A percentile compares a stretch with the other conserved stretches of the same genome.
Evolutionary conservation across 2,888 invertebrate species (phyloP).

Genomic region (Pseudanteris insignis): DNA sequence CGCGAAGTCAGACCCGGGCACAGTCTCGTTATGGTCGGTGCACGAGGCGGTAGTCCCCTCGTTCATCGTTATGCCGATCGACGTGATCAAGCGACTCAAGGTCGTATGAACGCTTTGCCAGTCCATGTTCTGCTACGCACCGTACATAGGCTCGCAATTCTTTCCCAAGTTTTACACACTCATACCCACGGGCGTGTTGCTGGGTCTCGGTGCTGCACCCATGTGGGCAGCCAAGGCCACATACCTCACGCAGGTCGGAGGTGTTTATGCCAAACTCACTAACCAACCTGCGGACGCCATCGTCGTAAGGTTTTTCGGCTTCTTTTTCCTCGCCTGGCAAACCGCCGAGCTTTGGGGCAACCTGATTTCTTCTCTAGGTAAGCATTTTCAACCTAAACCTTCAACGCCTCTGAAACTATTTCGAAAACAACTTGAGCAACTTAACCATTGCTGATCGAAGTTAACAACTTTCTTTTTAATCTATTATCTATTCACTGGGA

Average conservation of each 20-base stretch:
- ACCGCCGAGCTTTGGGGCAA: constrained; percentile 97
- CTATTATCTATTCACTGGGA: too few relatives aligned
- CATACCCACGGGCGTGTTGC: constrained; percentile 90
- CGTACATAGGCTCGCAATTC: constrained; percentile 94
- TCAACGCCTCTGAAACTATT: too few relatives aligned
- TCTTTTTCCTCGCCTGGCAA: constrained; percentile 98
- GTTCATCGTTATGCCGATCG: constrained; percentile 94
- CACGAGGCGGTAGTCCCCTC: constrained; percentile 95
- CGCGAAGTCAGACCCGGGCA: constrained; percentile 93
- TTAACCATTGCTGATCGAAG: too few relatives aligned
- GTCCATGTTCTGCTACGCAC: constrained; percentile 92
- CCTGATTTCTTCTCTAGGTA: constrained; percentile 90
- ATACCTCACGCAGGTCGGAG: constrained; percentile 93
- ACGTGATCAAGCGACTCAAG: constrained; percentile 90
- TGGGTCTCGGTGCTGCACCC: constrained; percentile 94
- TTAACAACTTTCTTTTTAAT: too few relatives aligned
- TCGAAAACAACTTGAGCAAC: too few relatives aligned
- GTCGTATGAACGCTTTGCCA: constrained; percentile 96
- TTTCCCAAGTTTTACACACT: constrained; percentile 92
- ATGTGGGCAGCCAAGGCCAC: constrained; percentile 99
- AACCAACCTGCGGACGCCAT: constrained; percentile 90
- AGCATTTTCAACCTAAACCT: too few relatives aligned
- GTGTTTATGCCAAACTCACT: constrained; percentile 87
- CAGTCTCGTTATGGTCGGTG: constrained; percentile 87
- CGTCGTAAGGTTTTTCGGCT: constrained; percentile 96